Conservation (phyloP, 2,797 vertebrate species). For the Euphonia xanthogaster region DNA sequence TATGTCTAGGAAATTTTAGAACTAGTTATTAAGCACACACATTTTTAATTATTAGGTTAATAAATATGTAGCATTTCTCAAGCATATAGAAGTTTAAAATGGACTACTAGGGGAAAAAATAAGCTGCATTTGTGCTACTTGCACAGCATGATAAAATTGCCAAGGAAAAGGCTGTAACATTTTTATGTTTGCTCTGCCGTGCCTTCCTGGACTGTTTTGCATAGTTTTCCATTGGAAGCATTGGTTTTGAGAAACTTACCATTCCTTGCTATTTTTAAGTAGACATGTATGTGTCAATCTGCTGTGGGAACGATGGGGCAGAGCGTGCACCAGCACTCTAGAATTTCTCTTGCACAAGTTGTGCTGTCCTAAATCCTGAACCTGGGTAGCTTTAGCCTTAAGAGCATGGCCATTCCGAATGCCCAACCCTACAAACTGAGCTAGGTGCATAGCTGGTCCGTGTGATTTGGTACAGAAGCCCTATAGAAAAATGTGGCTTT, state of each 20-base stretch:
- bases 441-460: fast-evolving
- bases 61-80: not conserved
- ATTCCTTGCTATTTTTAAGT: not conserved
- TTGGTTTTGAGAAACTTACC: not conserved
- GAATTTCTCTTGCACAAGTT: not conserved
- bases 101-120: not conserved
- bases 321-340: not conserved
- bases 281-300: not conserved
- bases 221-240: not conserved
- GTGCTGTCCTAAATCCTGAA: not conserved
- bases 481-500: not conserved
- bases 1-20: not conserved
- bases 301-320: not conserved
- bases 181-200: not conserved
- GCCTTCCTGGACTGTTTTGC: not conserved
- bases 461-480: not conserved
- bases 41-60: not conserved
- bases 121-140: not conserved
- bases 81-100: not conserved
- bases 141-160: not conserved
- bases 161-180: not conserved
- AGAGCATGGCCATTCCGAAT: not conserved
- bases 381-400: not conserved
- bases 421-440: not conserved
- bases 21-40: not conserved